Evolutionary conservation across 2,888 invertebrate species (phyloP), one percentile per base, ranked within the genome.

Genomic region (Tyria jacobaeae): DNA sequence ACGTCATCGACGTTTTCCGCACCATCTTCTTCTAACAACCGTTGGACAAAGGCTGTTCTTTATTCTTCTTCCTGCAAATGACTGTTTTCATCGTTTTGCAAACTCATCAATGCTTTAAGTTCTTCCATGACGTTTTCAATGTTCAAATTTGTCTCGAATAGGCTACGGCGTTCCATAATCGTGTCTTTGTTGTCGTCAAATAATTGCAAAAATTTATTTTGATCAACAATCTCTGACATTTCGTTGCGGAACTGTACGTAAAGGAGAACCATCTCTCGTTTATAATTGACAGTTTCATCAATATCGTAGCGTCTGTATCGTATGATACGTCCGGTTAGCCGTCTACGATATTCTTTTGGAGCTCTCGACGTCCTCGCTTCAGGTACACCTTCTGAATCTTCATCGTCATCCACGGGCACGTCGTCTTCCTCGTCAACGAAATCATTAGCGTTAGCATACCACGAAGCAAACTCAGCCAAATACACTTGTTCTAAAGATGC

Each of bases 281-380:
- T 71, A 77, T 88, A 89, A 67, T 83, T 74, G 51, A 66, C 73
- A 69, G 83, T 72, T 41, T 72, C 64, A 61, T 74, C 79, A 55
- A 85, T 85, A 57, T 89, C 83, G 71, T 86, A 88, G 71, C 79
- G 64, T 66, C 86, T 75, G 77, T 80, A 84, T 71, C 84, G 78
- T 75, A 84, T 84, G 41, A 84, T 58, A 52, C 81, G 75, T 55
- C 73, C 76, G 62, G 74, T 1, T 24, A 34, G 34, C 34, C 55
- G 55, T 56, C 47, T 56, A 47, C 79, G 76, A 65, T 81, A 76
- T 80, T 57, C 69, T 66, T 54, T 78, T 51, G 69, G 51, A 72
- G 67, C 56, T 61, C 61, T 73, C 71, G 35, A 27, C 69, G 73
- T 77, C 21, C 75, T 79, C 14, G n/a, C 75, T 72, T 6, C 75